Percentiles rank a stretch among this genome's conserved stretches.
Conservation (phyloP, 1,140 invertebrate species). For the Leptoteleia sp. region DNA sequence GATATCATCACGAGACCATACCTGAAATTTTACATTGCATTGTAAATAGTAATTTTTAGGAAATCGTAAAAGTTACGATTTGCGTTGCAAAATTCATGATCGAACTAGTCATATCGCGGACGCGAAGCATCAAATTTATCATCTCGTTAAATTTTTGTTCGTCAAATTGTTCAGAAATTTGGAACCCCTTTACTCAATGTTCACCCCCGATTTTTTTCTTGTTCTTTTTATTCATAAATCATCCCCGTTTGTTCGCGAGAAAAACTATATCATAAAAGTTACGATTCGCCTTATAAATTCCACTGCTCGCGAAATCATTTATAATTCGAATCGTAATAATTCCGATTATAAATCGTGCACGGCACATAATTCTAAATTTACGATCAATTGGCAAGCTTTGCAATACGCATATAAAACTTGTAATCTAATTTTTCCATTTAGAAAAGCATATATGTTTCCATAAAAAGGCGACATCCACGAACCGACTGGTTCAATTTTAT, state of each 20-base stretch:
- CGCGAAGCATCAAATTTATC: background rate
- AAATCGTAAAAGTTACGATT: background rate
- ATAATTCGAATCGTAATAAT: slow-evolving; percentile 16
- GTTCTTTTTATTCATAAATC: slow-evolving; percentile 9
- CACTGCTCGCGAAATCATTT: slow-evolving; percentile 3
- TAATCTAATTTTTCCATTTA: background rate
- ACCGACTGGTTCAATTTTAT: background rate
- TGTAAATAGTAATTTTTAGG: background rate
- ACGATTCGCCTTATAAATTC: slow-evolving; percentile 6
- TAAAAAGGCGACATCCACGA: background rate
- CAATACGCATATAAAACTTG: background rate
- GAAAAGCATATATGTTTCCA: background rate
- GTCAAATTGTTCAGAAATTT: background rate
- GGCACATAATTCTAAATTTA: too few species aligned
- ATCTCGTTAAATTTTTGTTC: background rate
- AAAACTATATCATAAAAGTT: slow-evolving; percentile 10
- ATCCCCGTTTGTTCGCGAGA: slow-evolving; percentile 1
- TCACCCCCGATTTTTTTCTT: background rate
- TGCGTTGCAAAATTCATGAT: background rate
- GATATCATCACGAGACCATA: background rate
- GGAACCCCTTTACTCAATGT: background rate
- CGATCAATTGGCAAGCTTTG: background rate
- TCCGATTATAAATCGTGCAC: slow-evolving; percentile 3
- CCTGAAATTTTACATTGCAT: background rate
- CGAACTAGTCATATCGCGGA: background rate